Evolutionary conservation across 2,113 vertebrate genomes (phyloP).

Genomic region (Heptranchias perlo): DNA sequence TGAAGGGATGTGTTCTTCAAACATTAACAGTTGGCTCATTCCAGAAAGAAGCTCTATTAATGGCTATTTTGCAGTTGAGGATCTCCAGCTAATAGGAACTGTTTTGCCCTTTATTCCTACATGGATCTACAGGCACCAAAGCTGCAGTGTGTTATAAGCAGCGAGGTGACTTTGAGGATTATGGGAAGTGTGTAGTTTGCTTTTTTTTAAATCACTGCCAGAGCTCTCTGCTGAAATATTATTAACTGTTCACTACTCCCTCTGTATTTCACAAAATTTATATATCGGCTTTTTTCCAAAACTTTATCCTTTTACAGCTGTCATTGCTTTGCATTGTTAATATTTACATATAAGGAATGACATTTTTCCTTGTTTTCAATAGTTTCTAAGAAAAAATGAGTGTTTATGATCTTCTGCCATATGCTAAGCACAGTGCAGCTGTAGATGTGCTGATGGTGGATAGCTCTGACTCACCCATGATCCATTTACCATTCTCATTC

Average conservation of each 20-base stretch:
- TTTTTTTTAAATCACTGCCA: not conserved
- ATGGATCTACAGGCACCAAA: not conserved
- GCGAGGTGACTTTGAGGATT: slow-evolving; percentile 2
- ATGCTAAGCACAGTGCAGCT: not conserved
- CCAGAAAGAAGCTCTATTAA: not conserved
- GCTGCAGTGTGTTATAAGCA: not conserved
- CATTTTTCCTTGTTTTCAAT: not conserved
- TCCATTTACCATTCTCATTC: not conserved
- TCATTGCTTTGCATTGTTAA: not conserved
- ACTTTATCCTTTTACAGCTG: not conserved
- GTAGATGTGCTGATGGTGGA: not conserved
- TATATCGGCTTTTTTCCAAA: not conserved
- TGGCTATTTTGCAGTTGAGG: not conserved
- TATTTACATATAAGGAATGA: not conserved
- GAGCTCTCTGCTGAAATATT: not conserved
- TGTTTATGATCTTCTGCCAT: not conserved
- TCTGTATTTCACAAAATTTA: not conserved
- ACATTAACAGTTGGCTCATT: not conserved
- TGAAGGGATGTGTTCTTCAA: not conserved
- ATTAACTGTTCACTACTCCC: not conserved
- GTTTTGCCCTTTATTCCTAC: not conserved
- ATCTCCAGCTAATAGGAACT: not conserved
- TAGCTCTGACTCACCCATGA: not conserved
- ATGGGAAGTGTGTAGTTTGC: not conserved
- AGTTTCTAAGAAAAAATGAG: not conserved